Evolutionary conservation across 2,888 invertebrate genomes (phyloP).

Genomic region (Thymelicus sylvestris): DNA sequence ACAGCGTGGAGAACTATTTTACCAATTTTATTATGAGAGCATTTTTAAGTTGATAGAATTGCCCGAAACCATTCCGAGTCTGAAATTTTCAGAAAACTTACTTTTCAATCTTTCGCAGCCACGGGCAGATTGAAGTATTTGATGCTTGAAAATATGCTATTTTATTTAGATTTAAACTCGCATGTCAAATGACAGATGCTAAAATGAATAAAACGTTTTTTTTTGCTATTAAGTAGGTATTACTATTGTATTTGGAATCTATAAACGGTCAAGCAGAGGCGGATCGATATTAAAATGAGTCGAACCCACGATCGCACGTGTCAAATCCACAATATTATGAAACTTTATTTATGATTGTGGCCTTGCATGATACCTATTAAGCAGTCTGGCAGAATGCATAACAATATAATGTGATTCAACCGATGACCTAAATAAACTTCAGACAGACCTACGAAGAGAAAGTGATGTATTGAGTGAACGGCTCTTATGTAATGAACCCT

Average conservation of each 20-base stretch:
- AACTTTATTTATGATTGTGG: conserved; percentile 59
- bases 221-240: not conserved
- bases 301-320: conserved; percentile 1
- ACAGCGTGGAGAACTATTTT: too few species aligned
- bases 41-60: too few species aligned
- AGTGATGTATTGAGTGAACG: conserved; percentile 73
- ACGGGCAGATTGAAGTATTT: too few species aligned
- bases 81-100: too few species aligned
- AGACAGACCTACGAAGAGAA: conserved; percentile 72
- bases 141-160: too few species aligned
- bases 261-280: conserved; percentile 5
- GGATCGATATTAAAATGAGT: conserved; percentile 4
- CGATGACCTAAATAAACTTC: conserved; percentile 65
- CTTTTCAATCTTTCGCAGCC: too few species aligned
- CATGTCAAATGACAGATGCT: not conserved
- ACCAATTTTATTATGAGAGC: too few species aligned
- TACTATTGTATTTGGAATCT: not conserved
- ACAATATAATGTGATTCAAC: conserved; percentile 64
- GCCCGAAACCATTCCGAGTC: too few species aligned
- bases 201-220: not conserved
- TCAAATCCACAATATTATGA: conserved; percentile 42
- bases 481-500: conserved; percentile 63
- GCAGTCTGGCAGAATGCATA: conserved; percentile 66
- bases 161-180: too few species aligned
- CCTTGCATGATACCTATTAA: conserved; percentile 63